Percentiles rank a stretch among this genome's conserved stretches.
Evolutionary conservation across 1,140 invertebrate species (phyloP).

Genomic region (Drosophila truncata): DNA sequence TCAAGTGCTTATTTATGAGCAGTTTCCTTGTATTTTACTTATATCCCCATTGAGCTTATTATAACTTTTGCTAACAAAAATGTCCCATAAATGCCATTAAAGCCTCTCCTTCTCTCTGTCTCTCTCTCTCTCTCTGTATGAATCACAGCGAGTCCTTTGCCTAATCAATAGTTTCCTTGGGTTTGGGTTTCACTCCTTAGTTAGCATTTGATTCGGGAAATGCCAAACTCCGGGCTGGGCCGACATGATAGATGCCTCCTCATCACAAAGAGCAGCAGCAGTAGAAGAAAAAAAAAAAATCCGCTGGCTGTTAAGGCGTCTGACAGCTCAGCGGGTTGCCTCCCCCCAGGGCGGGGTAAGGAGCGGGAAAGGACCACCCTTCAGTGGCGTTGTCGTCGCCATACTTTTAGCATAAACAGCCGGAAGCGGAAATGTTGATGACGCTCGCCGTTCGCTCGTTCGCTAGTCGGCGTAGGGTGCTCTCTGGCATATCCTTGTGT

Average conservation of each 20-base stretch:
- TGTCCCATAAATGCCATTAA: constrained; percentile 14
- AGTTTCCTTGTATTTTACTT: neutral
- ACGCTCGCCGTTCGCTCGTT: constrained; percentile 48
- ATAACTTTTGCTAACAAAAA: constrained; percentile 12
- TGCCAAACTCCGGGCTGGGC: constrained; percentile 21
- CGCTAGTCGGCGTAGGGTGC: constrained; percentile 2
- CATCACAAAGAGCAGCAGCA: constrained; percentile 9
- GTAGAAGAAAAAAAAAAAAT: constrained; percentile 9
- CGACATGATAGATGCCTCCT: constrained; percentile 66
- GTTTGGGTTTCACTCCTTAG: constrained; percentile 13
- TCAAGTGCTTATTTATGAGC: constrained; percentile 6
- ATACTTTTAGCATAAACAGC: constrained; percentile 83
- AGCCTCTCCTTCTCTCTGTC: neutral
- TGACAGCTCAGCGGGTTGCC: constrained; percentile 73
- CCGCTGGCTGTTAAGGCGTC: constrained; percentile 63
- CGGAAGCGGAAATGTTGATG: constrained; percentile 84
- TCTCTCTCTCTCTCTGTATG: neutral
- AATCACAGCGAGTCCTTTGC: constrained; percentile 24
- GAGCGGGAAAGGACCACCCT: constrained; percentile 26
- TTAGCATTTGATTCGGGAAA: constrained; percentile 25
- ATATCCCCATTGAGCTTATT: constrained; percentile 8
- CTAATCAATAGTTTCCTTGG: constrained; percentile 48
- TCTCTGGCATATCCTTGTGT: constrained; percentile 22
- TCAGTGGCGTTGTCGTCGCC: constrained; percentile 64
- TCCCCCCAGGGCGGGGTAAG: neutral